Conservation (phyloP, 2,888 invertebrate genomes). For the Augochlorella aurata region DNA sequence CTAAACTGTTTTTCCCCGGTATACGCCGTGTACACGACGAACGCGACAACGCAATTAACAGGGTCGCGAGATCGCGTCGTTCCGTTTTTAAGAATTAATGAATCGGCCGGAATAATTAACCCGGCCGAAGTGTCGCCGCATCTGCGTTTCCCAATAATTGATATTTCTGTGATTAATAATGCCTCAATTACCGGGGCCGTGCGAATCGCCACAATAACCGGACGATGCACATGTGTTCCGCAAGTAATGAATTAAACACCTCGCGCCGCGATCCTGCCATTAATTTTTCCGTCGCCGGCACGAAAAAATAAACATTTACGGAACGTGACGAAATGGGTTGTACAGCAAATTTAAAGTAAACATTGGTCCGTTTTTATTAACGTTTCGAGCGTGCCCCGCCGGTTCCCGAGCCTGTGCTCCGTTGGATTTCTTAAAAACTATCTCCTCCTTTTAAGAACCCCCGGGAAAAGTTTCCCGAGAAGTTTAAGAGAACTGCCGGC, state of each 20-base stretch:
- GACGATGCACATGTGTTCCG: neutral
- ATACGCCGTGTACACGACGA: neutral
- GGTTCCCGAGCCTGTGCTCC: neutral
- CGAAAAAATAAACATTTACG: slow-evolving; percentile 11
- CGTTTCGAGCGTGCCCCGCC: neutral
- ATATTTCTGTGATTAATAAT: slow-evolving; percentile 29
- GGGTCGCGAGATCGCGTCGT: neutral
- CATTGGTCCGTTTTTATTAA: slow-evolving; percentile 1
- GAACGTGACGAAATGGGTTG: neutral
- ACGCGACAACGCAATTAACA: neutral
- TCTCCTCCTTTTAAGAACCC: neutral
- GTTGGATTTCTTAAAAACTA: neutral
- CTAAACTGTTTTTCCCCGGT: neutral
- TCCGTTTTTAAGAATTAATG: neutral
- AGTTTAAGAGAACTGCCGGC: neutral
- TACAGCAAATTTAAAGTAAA: slow-evolving; percentile 4
- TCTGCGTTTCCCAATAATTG: neutral
- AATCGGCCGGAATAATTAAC: slow-evolving; percentile 7
- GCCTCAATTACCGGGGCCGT: neutral
- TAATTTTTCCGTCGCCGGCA: neutral
- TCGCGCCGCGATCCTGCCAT: neutral
- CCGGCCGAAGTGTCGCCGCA: neutral
- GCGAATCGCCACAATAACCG: slow-evolving; percentile 21
- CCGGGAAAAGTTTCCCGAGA: neutral
- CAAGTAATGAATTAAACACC: slow-evolving; percentile 12